Conservation (phyloP, 2,113 vertebrate genomes). For the Nymphicus hollandicus region DNA sequence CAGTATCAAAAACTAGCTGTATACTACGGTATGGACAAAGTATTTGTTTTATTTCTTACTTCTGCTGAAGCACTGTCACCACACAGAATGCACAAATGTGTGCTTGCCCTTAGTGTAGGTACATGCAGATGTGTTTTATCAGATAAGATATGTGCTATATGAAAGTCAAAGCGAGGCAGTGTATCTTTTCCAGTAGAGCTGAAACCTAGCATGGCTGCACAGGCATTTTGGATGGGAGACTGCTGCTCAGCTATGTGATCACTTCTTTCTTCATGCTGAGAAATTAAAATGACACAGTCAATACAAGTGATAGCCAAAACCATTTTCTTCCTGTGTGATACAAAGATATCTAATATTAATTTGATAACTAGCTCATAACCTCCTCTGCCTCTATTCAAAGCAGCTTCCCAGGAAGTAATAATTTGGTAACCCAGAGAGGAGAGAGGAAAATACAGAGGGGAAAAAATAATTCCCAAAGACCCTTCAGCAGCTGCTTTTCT, state of each 20-base stretch:
- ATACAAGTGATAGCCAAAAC: neutral
- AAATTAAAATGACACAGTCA: neutral
- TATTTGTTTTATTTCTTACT: neutral
- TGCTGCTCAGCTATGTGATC: neutral
- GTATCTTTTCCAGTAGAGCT: neutral
- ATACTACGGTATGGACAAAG: neutral
- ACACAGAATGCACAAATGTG: neutral
- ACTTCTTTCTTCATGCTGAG: neutral
- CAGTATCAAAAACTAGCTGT: constrained; percentile 20
- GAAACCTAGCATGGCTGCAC: neutral
- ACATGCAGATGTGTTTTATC: neutral
- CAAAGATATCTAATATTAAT: neutral
- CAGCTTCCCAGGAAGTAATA: neutral
- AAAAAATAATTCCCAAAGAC: neutral
- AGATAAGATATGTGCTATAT: neutral
- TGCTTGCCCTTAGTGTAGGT: neutral
- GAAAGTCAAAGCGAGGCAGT: neutral
- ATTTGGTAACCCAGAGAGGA: neutral
- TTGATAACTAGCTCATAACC: neutral
- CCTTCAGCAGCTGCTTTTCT: neutral
- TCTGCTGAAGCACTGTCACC: neutral
- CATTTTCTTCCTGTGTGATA: neutral
- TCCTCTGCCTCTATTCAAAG: neutral
- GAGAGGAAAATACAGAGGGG: neutral
- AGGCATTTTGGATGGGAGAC: neutral